Conservation (phyloP, 2,797 vertebrate genomes). For the Rachycentron canadum region DNA sequence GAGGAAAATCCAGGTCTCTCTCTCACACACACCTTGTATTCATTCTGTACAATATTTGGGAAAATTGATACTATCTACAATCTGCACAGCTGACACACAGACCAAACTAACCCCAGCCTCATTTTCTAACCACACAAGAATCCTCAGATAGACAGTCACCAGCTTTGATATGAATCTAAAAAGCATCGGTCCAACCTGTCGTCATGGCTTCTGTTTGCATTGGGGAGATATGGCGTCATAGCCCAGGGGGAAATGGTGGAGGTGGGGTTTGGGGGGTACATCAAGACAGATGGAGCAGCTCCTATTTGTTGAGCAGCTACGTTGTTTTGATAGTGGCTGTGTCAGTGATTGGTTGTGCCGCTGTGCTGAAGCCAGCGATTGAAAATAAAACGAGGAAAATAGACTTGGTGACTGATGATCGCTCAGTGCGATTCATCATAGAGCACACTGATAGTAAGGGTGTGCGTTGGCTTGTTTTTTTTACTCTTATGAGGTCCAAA, state of each 20-base stretch:
- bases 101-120: constrained; percentile 60
- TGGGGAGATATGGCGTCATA: constrained; percentile 67
- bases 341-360: constrained; percentile 66
- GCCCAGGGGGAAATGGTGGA: constrained; percentile 48
- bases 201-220: constrained; percentile 70
- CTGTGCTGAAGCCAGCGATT: constrained; percentile 64
- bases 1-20: not conserved
- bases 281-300: constrained; percentile 73
- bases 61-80: constrained; percentile 60
- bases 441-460: constrained; percentile 5
- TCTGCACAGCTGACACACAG: constrained; percentile 68
- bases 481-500: constrained; percentile 26
- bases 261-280: constrained; percentile 8
- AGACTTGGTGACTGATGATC: constrained; percentile 72
- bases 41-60: constrained; percentile 40
- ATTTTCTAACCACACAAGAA: constrained; percentile 60
- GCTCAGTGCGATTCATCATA: constrained; percentile 40
- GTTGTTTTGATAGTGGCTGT: constrained; percentile 64
- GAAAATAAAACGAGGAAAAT: constrained; percentile 81
- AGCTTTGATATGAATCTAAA: constrained; percentile 73
- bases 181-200: constrained; percentile 55
- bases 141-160: constrained; percentile 38
- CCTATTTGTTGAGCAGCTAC: constrained; percentile 68
- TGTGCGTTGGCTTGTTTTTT: constrained; percentile 2
- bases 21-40: not conserved